Evolutionary conservation across 37 sponge, comb jelly and placozoan genomes (phyloP), one percentile per base, ranked within the genome.

Genomic region (Mnemiopsis leidyi): DNA sequence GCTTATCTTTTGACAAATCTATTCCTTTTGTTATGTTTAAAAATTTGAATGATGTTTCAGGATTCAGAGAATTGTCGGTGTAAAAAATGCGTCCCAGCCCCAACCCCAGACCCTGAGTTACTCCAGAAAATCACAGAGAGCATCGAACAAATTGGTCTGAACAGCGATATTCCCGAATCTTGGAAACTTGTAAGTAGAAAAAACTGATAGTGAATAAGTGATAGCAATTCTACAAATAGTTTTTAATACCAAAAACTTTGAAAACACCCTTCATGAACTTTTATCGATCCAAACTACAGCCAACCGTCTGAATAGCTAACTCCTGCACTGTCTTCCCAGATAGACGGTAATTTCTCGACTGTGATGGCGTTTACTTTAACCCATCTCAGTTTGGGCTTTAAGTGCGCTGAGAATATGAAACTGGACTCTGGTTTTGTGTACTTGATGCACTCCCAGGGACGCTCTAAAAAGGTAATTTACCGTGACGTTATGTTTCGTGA

Each of bases 141-240:
- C 25, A 37, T 85, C 16, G 90, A 85, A 21, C 0, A 33, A 9
- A 85, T 85, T 18, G 48, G 90, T 18, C 90, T 85, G 61, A 38
- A 39, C n/a, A 37, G 36, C 25, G 61, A 85, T 23, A 85, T 85
- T 5, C 90, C 90, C 0, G 90, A 85, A 2, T 38, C 40, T 85
- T 85, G 90, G 90, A 85, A 35, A 39, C 48, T 85, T 16, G 75
- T 71, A 5, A 71, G 75, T n/a, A n/a, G n/a, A n/a, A n/a, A n/a
- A n/a, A n/a, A n/a, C n/a, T n/a, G n/a, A n/a, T n/a, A n/a, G n/a
- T n/a, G n/a, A n/a, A n/a, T n/a, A n/a, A n/a, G n/a, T n/a, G n/a
- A n/a, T n/a, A n/a, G n/a, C n/a, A n/a, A n/a, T n/a, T n/a, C n/a
- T n/a, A n/a, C n/a, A n/a, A n/a, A n/a, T n/a, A n/a, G n/a, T n/a